These are phyloP conservation scores for Scaptodrosophila lebanonensis DNA, from an alignment of 1,140 invertebrate species.

Conservation along the genomic window DNA sequence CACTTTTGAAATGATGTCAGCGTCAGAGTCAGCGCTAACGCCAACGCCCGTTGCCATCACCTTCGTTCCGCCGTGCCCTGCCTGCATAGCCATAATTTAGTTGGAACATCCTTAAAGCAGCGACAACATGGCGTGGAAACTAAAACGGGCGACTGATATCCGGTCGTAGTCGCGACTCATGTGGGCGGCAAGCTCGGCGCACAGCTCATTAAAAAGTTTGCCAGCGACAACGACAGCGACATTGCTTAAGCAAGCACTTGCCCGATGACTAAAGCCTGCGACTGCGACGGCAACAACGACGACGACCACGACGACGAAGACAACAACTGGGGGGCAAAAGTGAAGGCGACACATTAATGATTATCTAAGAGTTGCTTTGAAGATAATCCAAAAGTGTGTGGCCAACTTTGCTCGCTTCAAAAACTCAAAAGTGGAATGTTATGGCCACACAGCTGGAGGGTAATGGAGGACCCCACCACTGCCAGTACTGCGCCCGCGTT, in stretches of 20 bases:
- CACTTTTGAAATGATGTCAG: conserved; percentile 61
- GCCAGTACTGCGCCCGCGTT: no score
- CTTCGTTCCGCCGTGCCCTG: conserved; percentile 9
- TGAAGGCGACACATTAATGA: conserved; percentile 51
- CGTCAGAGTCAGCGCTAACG: conserved; percentile 19
- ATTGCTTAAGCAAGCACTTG: conserved; percentile 62
- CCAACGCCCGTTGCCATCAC: not conserved
- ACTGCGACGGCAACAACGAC: not conserved
- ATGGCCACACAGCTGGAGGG: conserved; percentile 18
- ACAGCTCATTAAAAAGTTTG: conserved; percentile 70
- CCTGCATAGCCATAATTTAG: conserved; percentile 63
- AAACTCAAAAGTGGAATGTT: conserved; percentile 56
- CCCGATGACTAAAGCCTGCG: conserved; percentile 11
- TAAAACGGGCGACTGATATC: not conserved
- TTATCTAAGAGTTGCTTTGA: conserved; percentile 63
- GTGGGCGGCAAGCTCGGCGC: conserved; percentile 26
- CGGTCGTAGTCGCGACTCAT: conserved; percentile 7
- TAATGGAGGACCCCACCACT: no score
- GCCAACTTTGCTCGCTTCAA: not conserved
- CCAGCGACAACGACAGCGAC: conserved; percentile 51
- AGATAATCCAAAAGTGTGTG: conserved; percentile 43
- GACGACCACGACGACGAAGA: no score
- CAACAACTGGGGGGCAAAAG: not conserved
- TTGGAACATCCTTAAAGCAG: conserved; percentile 70
- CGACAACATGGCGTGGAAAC: conserved; percentile 43